Evolutionary conservation across 1,140 invertebrate species (phyloP).

Genomic region (Procambarus virginalis): DNA sequence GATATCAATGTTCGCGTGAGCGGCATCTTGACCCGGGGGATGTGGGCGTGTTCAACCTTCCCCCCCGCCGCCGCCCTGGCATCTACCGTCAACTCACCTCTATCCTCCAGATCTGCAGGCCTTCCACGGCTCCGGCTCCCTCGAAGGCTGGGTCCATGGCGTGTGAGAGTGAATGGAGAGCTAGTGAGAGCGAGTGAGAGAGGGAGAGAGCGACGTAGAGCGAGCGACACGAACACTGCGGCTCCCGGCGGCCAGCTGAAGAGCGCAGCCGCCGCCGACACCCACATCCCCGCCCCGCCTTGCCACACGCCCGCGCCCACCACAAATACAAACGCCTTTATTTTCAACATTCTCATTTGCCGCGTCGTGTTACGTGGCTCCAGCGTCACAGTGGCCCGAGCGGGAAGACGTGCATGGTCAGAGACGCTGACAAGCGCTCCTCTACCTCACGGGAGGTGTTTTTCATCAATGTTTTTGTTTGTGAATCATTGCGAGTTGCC

Average conservation of each 20-base stretch:
- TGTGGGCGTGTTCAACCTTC: background rate
- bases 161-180: background rate
- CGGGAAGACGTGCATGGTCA: no score
- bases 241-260: background rate
- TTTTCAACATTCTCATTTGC: background rate
- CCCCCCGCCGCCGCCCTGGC: no score
- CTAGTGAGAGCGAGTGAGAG: background rate
- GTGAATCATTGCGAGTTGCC: no score
- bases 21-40: background rate
- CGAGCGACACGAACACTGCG: background rate
- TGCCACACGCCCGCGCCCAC: background rate
- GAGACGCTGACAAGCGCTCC: no score
- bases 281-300: no score
- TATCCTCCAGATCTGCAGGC: conserved; percentile 53
- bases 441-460: no score
- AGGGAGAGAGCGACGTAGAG: background rate
- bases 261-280: no score
- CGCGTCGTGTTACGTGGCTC: background rate
- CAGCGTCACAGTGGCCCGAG: background rate
- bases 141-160: conserved; percentile 57
- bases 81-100: conserved; percentile 1
- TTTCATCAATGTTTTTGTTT: no score
- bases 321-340: background rate
- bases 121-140: conserved; percentile 40
- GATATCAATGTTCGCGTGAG: background rate